A percentile compares a stretch with the other conserved stretches of the same genome.
Conservation (phyloP, 2,888 invertebrate species). For the Ephialtes manifestator region DNA sequence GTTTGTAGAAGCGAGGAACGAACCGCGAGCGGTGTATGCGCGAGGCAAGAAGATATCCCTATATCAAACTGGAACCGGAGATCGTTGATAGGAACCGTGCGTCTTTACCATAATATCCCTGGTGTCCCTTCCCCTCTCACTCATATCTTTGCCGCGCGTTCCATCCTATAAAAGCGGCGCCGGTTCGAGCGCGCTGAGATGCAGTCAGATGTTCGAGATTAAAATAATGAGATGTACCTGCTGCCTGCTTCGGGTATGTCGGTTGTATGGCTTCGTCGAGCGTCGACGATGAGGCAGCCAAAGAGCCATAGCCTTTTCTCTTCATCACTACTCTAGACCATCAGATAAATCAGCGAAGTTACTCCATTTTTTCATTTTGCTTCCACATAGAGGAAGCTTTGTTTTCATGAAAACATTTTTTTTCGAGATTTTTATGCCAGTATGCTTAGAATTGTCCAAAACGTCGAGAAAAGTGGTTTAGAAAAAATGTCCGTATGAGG, state of each 20-base stretch:
- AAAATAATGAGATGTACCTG: conserved; percentile 69
- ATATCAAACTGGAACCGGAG: conserved; percentile 71
- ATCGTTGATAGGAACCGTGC: conserved; percentile 70
- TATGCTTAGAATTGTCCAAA: too few relatives aligned
- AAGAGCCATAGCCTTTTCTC: conserved; percentile 4
- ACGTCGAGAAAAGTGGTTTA: too few relatives aligned
- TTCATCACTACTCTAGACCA: neutral
- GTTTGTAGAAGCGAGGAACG: conserved; percentile 19
- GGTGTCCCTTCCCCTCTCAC: conserved; percentile 43
- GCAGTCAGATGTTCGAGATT: conserved; percentile 69
- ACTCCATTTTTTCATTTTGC: neutral
- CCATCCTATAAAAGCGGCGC: conserved; percentile 36
- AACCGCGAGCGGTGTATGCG: conserved; percentile 25
- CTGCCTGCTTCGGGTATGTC: conserved; percentile 24
- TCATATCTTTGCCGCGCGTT: conserved; percentile 41
- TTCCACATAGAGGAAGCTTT: too few relatives aligned
- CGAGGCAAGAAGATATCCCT: conserved; percentile 63
- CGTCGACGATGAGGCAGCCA: conserved; percentile 12
- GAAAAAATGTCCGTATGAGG: too few relatives aligned
- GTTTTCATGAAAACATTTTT: too few relatives aligned
- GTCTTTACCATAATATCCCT: conserved; percentile 71
- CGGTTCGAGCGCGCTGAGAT: conserved; percentile 55
- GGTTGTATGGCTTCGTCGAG: conserved; percentile 8
- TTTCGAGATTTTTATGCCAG: too few relatives aligned
- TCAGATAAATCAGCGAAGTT: neutral